Conservation (phyloP, 2,888 invertebrate genomes). For the Rhamphomyia laevipes region DNA sequence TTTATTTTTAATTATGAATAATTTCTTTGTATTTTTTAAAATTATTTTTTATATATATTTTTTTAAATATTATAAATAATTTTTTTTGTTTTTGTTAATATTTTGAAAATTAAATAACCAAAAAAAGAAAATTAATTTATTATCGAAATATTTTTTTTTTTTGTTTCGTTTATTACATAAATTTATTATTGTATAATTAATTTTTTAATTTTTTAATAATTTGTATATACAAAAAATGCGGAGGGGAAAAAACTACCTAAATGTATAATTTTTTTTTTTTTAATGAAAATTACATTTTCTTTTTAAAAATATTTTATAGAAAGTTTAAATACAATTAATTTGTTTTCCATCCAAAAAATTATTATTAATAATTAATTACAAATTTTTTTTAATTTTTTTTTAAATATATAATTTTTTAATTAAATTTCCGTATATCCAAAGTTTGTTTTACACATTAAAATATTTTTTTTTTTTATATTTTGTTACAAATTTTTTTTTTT, state of each 20-base stretch:
- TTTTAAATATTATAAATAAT: not conserved
- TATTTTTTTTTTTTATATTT: not conserved
- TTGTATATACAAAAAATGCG: not conserved
- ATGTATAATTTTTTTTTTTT: not conserved
- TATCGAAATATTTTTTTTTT: not conserved
- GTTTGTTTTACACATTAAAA: not conserved
- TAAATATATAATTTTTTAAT: not conserved
- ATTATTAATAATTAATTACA: not conserved
- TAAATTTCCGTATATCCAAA: not conserved
- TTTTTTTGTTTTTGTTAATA: too few species aligned
- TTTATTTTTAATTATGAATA: slow-evolving; percentile 8
- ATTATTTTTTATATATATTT: slow-evolving; percentile 3
- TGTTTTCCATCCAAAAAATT: not conserved
- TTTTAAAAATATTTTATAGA: not conserved
- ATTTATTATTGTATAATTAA: not conserved
- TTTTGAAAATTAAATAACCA: not conserved
- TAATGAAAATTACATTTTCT: not conserved
- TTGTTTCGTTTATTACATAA: too few species aligned
- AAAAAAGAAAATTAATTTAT: not conserved
- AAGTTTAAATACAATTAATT: not conserved
- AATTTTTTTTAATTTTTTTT: not conserved
- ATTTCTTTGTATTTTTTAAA: slow-evolving; percentile 6
- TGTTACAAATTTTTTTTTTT: not conserved
- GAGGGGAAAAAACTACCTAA: not conserved
- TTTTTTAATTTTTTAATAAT: not conserved